phyloP scores from a whole-genome alignment of 1,140 invertebrate genomes.

The Eurosta solidaginis region DNA sequence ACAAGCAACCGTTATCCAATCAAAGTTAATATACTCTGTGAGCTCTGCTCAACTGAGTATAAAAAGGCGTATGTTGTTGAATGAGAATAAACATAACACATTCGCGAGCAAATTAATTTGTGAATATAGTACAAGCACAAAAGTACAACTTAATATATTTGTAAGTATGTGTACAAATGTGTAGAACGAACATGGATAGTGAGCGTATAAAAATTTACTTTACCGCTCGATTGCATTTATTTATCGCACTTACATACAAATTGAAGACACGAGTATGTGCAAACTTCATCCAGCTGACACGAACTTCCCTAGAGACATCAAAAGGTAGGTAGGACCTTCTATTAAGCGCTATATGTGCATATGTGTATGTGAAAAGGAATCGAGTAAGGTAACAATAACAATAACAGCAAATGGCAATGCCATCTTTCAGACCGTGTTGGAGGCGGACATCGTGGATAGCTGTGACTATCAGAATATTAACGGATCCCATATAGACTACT shows the following conservation, averaged over 20 bases:
- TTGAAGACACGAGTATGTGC: neutral
- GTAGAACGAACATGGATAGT: neutral
- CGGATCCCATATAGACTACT: slow-evolving; percentile 36
- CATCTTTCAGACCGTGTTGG: neutral
- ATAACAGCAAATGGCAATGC: neutral
- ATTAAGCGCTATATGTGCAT: neutral
- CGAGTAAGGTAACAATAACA: neutral
- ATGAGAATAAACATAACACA: slow-evolving; percentile 11
- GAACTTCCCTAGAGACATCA: neutral
- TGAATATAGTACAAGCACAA: no score
- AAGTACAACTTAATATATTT: no score
- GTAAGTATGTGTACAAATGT: no score
- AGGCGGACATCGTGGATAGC: neutral
- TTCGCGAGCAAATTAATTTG: neutral
- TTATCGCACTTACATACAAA: slow-evolving; percentile 10
- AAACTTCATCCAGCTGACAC: neutral
- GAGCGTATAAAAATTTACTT: slow-evolving; percentile 5
- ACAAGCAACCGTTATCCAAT: no score
- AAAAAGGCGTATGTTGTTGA: neutral
- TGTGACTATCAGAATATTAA: slow-evolving; percentile 32
- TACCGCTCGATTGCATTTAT: neutral
- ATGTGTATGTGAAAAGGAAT: neutral
- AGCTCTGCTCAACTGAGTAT: no score
- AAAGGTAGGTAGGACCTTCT: neutral
- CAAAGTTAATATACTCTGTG: no score